phyloP scores from a whole-genome alignment of 2,888 invertebrate genomes.

The Tachina fera region DNA sequence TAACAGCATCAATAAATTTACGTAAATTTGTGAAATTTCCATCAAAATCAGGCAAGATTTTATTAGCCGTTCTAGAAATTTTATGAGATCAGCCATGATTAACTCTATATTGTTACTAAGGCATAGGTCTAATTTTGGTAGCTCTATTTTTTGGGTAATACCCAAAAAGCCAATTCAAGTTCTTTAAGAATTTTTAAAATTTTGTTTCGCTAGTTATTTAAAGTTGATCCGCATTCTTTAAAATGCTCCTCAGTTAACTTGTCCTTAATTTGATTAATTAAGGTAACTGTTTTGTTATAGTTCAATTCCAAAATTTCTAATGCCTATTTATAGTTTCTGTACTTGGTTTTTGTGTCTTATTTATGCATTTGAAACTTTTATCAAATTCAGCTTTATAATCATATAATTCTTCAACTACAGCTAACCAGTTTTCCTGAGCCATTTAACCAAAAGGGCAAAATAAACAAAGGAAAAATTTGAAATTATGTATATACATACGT shows the following conservation, averaged over 20 bases:
- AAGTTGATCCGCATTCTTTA: neutral
- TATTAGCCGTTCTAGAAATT: too few relatives aligned
- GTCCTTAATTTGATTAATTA: too few relatives aligned
- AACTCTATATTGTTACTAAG: too few relatives aligned
- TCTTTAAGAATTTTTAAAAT: neutral
- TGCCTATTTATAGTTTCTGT: neutral
- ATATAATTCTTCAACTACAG: neutral
- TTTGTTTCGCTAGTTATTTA: neutral
- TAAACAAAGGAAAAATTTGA: neutral
- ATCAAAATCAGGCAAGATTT: too few relatives aligned
- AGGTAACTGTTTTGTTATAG: conserved; percentile 7
- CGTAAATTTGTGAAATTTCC: too few relatives aligned
- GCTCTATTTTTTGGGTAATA: too few relatives aligned
- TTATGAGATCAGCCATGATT: too few relatives aligned
- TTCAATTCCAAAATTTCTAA: conserved; percentile 1
- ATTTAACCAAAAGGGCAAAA: neutral
- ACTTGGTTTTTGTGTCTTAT: neutral
- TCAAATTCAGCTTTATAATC: too few relatives aligned
- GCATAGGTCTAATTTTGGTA: too few relatives aligned
- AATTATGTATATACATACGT: conserved; percentile 8
- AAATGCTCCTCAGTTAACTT: neutral
- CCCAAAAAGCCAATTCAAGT: neutral
- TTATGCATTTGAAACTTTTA: neutral
- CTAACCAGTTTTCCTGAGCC: neutral
- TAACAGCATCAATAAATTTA: too few relatives aligned